Base-by-base conservation (phyloP, 2,888 invertebrate genomes). In the Acleris sparsana region DNA sequence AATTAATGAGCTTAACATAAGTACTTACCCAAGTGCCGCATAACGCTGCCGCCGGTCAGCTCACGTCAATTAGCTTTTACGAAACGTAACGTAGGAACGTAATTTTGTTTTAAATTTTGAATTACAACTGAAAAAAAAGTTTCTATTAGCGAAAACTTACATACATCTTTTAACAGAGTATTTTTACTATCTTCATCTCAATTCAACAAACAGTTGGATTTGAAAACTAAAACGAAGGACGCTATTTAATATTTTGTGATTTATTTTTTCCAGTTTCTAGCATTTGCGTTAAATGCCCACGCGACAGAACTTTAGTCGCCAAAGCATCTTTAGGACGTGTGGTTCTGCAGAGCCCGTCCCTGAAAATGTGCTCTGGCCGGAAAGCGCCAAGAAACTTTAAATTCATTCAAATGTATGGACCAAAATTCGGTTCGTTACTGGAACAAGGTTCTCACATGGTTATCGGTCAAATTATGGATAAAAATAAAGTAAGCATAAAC, bases 271-370 rank as follows among this genome's bases (percentile, higher is more conserved):
- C 74, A 79, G 80, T 65, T 29, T 44, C 51, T 25, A 75, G 78
- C 51, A 57, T 76, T 5, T 93, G 93, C 70, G 77, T 92, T n/a
- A 81, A 76, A 70, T 93, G 93, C 74, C 93, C 93, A 13, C 80
- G 80, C 48, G 92, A 93, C 68, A 82, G 87, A 71, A 91, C 91
- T 3, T 69, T 92, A 48, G 79, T 93, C 56, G 84, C 89, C 0
- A 88, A 84, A 72, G 68, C 82, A 43, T 88, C 91, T 1, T 73
- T 78, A 5, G 86, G 88, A 65, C 78, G 81, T 33, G 89, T 88
- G 1, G 69, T 84, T 13, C 70, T 93, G 11, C 84, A 86, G 64
- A 72, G 73, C 51, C 92, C 92, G 4, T 78, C 76, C 3, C 71
- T 93, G 55, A 67, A 71, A 16, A 80, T 85, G 9, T 93, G 93